Evolutionary conservation across 2,113 vertebrate species (phyloP).

Genomic region (Malurus elegans): DNA sequence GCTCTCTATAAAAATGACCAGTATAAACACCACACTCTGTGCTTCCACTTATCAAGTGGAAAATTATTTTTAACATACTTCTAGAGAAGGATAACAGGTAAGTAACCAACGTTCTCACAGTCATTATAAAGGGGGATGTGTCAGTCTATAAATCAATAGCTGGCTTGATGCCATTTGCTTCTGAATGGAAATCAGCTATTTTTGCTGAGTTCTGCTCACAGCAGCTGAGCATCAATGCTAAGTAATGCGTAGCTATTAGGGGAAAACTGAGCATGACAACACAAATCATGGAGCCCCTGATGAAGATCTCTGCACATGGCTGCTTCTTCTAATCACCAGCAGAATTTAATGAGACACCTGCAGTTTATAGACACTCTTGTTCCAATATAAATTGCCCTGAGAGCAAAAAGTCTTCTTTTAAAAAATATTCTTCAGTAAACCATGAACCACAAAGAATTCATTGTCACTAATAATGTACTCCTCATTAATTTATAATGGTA

Average conservation of each 20-base stretch:
- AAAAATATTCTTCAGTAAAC: slow-evolving; percentile 18
- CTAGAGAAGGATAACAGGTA: neutral
- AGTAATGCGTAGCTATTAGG: slow-evolving; percentile 15
- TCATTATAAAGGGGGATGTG: neutral
- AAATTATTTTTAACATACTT: neutral
- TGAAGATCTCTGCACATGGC: slow-evolving; percentile 45
- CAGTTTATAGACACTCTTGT: slow-evolving; percentile 17
- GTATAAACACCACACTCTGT: neutral
- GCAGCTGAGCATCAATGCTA: slow-evolving; percentile 11
- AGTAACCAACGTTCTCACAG: neutral
- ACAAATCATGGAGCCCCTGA: slow-evolving; percentile 22
- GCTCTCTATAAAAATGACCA: neutral
- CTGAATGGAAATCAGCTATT: neutral
- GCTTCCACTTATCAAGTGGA: neutral
- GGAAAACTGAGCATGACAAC: slow-evolving; percentile 18
- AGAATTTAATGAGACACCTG: slow-evolving; percentile 65
- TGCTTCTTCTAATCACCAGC: slow-evolving; percentile 54
- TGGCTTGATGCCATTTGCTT: neutral
- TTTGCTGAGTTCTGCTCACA: slow-evolving; percentile 1
- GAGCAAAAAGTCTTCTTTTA: slow-evolving; percentile 2
- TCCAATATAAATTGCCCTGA: neutral
- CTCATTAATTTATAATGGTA: slow-evolving; percentile 26
- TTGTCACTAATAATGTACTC: slow-evolving; percentile 2
- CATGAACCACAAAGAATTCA: slow-evolving; percentile 1
- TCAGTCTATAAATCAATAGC: slow-evolving; percentile 3